Base-by-base conservation (phyloP, 2,113 vertebrate genomes). In the Paralichthys olivaceus region DNA sequence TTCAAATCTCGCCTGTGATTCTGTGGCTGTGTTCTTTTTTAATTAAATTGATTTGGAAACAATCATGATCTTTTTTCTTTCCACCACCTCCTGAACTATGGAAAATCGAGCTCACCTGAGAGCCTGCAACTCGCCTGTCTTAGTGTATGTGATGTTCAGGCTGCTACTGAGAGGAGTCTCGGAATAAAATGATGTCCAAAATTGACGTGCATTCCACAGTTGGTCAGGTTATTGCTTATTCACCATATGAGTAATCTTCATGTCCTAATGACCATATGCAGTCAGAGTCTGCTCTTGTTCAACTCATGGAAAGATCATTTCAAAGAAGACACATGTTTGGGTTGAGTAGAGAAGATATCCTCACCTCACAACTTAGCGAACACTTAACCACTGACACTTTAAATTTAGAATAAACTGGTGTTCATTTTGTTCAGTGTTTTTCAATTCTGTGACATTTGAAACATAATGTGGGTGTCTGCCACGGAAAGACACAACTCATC, bases 401-500 rank as follows among this genome's bases (percentile, higher is more conserved):
- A 3, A n/a, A 53, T 53, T 8, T n/a, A 53, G 5, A 5, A n/a
- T 4, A 12, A 53, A n/a, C 51, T 3, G 20, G 7, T 22, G 8
- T 22, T 53, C 2, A 23, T 13, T 55, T 12, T 0, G n/a, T 55
- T 2, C n/a, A 11, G 53, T 55, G 19, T 25, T 55, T 22, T 55
- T 5, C 20, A n/a, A 12, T 25, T 25, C 53, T 12, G n/a, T 55
- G 22, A 55, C 53, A 55, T 55, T 55, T 55, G 5, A 54, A 54
- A 54, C 51, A 54, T 23, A 54, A 54, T 23, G 2, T 54, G 40
- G 53, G 54, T 54, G 62, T 34, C 69, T 69, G 34, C 64, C 29
- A 34, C 47, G 61, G 32, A 54, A 47, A n/a, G n/a, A n/a, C 19
- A n/a, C 47, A 3, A 51, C 47, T 51, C 47, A 20, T n/a, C 19